Base-by-base conservation (phyloP, 1,140 invertebrate species). In the Kradibia gibbosae region DNA sequence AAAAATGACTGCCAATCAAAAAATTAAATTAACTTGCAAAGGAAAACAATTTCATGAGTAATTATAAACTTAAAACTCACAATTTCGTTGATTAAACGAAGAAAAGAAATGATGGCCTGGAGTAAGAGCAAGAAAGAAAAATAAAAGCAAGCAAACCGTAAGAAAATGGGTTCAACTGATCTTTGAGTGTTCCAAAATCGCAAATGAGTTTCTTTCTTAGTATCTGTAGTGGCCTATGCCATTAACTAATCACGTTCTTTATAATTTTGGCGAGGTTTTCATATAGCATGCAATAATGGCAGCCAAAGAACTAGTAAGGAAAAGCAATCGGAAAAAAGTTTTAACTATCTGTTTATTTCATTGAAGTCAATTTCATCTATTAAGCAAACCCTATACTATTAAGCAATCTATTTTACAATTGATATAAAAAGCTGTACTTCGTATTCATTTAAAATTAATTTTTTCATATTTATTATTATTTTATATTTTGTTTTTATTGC, bases 91-190 rank as follows among this genome's bases (percentile, higher is more conserved):
- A 74, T 74, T 55, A 74, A 74, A 74, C 25, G 50, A 36, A 73
- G 45, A 45, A 50, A 53, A 73, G 28, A 28, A 22, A 34, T 39
- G 48, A 11, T 36, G 31, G 20, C 53, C 34, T 13, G 31, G 45
- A 53, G 48, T 13, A 57, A 80, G 57, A 80, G 71, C 50, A 57
- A 81, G 50, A 81, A 50, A 57, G 65, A 76, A 36, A 81, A 76
- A 53, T 50, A 50, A 13, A 45, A 42, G 45, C 25, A 25, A 48
- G 10, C 25, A 70, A 17, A n/a, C 39, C 11, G 39, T n/a, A 53
- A 53, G 13, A 31, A 57, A 74, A 57, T 57, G 50, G 31, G 57
- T 39, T 74, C 72, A 34, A 74, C 50, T 57, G 72, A 74, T 57
- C 50, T 20, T 25, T 74, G 57, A 74, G 55, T 74, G 72, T 74